Base-by-base conservation (phyloP, 2,888 invertebrate genomes). In the Nomada ruficornis region DNA sequence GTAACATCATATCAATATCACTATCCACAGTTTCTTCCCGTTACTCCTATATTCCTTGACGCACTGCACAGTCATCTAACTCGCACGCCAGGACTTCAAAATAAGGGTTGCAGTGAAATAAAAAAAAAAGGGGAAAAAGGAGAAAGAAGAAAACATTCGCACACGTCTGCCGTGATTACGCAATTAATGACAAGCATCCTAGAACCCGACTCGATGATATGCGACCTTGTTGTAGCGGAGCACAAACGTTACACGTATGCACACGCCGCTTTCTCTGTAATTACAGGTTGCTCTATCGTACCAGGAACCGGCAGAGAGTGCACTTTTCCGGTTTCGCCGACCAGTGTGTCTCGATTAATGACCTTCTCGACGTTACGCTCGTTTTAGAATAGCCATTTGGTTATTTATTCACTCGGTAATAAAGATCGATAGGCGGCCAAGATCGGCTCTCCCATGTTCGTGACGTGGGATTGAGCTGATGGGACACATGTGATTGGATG, bases 211-310 rank as follows among this genome's bases (percentile, higher is more conserved):
- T 36, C 60, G 74, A 71, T 68, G 71, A 75, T 68, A 73, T 54
- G 52, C 75, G 81, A 74, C 75, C 82, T 82, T 82, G 79, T 73
- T 73, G 72, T 50, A 64, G 42, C 63, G 44, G 65, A 18, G 55
- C 75, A 62, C 55, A 55, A 63, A 70, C 54, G 52, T 13, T 67
- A 60, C n/a, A 23, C 59, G 29, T 52, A 13, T 9, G 42, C 52
- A 23, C 23, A 54, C n/a, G 68, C 57, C 67, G 70, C 82, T 82
- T 82, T 82, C 74, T 64, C 79, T 79, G 42, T 79, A 79, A 82
- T 82, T 78, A 63, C 65, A 73, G 54, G 80, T 78, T 77, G 50
- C 63, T 68, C 72, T 72, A 68, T 68, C 77, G 64, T 80, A 72
- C 57, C 77, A 77, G 77, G 72, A 77, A 77, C 77, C 50, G 63